phyloP scores from a whole-genome alignment of 2,888 invertebrate species.

The Standfussiana lucernea region DNA sequence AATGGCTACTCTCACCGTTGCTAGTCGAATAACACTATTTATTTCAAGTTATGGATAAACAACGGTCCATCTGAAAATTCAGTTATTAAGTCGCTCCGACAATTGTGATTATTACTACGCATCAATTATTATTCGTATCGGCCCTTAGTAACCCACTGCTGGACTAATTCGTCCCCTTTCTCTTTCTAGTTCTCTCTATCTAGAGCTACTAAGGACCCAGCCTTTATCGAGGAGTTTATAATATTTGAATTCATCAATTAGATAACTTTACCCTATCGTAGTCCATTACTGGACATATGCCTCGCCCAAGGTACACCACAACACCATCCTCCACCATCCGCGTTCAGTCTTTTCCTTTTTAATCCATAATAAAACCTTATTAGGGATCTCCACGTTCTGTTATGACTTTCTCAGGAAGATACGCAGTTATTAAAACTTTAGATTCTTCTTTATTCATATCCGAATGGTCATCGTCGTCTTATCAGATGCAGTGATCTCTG shows the following conservation, averaged over 20 bases:
- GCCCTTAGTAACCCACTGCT: neutral
- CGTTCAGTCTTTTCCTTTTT: neutral
- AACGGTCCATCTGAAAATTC: neutral
- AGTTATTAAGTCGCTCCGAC: neutral
- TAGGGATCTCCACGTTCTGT: conserved; percentile 5
- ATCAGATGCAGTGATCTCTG: conserved; percentile 46
- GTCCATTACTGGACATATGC: neutral
- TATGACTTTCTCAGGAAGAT: conserved; percentile 51
- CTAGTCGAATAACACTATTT: neutral
- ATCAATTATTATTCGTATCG: neutral
- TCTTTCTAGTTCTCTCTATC: neutral
- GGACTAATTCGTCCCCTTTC: fast-evolving
- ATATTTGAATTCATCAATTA: neutral
- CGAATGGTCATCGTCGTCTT: conserved; percentile 31
- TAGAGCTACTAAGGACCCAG: neutral
- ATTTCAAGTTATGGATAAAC: too few species aligned
- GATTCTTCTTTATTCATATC: conserved; percentile 51
- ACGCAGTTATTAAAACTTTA: conserved; percentile 37
- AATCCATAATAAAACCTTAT: conserved; percentile 17
- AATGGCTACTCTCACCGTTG: neutral
- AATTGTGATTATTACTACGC: neutral
- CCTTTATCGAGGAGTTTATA: neutral
- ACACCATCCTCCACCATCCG: neutral
- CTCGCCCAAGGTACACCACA: neutral
- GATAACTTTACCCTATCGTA: neutral